Evolutionary conservation across 2,113 vertebrate genomes (phyloP), one percentile per base, ranked within the genome.

Genomic region (Colossoma macropomum): DNA sequence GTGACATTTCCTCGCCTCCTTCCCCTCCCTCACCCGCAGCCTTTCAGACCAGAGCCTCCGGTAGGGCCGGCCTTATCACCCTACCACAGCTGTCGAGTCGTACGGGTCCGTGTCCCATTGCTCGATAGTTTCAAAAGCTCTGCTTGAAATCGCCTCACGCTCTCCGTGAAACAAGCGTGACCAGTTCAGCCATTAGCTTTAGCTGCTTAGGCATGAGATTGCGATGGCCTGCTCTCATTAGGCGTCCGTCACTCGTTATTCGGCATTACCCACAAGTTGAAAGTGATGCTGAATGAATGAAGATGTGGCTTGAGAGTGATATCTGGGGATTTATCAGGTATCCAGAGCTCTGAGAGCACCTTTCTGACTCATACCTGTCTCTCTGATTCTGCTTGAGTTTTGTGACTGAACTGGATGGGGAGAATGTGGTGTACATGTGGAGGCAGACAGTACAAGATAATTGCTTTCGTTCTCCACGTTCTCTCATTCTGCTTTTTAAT

Each of bases 401-500:
- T 5, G 41, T 45, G 10, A 45, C 41, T 45, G 41, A 45, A 9
- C 66, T 48, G 28, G 68, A 15, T 54, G 9, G 19, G 54, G 13
- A 23, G 21, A 30, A 30, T 82, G 34, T 76, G n/a, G 63, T 66
- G 63, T 23, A 19, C 21, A 1, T 56, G 65, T 32, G 17, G 15
- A 48, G 34, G 34, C 34, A 77, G 38, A 52, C 41, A 54, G 50
- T 62, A 71, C 12, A 15, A 56, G 69, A 19, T 75, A 68, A 82
- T 68, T 56, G 27, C 74, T 65, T 70, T n/a, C 84, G 41, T 72
- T 79, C 62, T 74, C 62, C 21, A 11, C 68, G 66, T 63, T 65
- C 32, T 30, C 59, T 48, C 69, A 28, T 54, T 71, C 27, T 50
- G 75, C 1, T 7, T 50, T 71, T 77, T 86, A 86, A 82, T 82